These are phyloP conservation scores for Dermatemys mawii DNA, from an alignment of 2,113 vertebrate genomes.

Conservation along the genomic window DNA sequence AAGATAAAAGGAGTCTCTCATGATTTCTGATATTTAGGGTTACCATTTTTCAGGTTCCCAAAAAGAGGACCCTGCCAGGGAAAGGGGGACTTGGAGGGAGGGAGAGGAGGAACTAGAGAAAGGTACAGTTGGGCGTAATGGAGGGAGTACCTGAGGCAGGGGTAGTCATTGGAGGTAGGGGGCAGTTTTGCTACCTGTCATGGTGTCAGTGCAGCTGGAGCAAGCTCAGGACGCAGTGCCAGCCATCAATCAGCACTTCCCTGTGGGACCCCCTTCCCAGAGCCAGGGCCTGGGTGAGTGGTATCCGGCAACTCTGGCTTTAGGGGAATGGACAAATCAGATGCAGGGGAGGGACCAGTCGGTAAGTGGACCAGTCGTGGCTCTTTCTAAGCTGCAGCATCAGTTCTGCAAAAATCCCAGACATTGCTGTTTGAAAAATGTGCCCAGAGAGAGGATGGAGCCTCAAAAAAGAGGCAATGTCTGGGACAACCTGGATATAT, in stretches of 20 bases:
- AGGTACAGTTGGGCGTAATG: no score
- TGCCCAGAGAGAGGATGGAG: neutral
- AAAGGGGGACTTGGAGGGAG: no score
- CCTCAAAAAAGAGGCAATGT: neutral
- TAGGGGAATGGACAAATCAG: neutral
- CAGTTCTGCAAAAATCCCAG: neutral
- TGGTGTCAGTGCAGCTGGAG: no score
- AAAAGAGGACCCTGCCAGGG: neutral
- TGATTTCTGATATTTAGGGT: neutral
- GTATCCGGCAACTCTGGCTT: neutral
- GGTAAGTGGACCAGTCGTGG: no score
- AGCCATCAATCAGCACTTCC: no score
- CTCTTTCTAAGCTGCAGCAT: neutral
- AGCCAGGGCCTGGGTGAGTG: neutral
- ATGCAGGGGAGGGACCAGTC: no score
- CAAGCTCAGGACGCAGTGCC: no score
- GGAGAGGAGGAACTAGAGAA: no score
- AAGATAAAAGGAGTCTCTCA: neutral
- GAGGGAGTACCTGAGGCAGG: no score
- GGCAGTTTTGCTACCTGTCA: no score
- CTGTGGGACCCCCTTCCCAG: neutral
- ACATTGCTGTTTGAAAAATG: neutral
- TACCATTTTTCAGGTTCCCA: neutral
- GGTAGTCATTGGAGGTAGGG: no score
- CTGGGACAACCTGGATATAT: neutral